These are phyloP conservation scores for Myotis yumanensis DNA, from an alignment of 2,113 vertebrate species.

Conservation along the genomic window DNA sequence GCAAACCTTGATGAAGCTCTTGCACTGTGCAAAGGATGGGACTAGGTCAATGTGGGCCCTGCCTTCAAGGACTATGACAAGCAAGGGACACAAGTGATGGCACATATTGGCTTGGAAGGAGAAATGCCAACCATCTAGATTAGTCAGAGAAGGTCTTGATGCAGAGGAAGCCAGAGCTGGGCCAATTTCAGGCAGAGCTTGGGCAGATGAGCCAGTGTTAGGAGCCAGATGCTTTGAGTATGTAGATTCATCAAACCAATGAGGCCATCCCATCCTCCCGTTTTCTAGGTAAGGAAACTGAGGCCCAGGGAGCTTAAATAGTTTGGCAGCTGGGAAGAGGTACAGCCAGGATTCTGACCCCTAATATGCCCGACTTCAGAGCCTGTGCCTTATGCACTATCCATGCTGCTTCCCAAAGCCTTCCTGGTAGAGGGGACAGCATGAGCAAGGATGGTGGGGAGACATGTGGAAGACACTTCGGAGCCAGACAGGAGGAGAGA, in stretches of 20 bases:
- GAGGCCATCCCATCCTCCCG: no score
- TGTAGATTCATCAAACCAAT: not conserved
- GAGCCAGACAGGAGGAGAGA: not conserved
- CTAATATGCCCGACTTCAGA: not conserved
- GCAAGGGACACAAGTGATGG: not conserved
- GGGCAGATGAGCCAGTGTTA: not conserved
- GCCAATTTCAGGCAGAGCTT: not conserved
- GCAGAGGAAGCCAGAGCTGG: not conserved
- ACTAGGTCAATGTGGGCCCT: not conserved
- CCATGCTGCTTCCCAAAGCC: not conserved
- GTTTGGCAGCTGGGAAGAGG: not conserved
- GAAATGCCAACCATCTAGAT: not conserved
- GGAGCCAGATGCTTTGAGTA: not conserved
- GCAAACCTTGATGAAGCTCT: not conserved
- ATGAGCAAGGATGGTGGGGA: fast-evolving
- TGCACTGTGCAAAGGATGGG: not conserved
- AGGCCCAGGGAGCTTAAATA: not conserved
- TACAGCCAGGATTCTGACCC: not conserved
- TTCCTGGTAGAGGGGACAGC: not conserved
- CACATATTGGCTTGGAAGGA: not conserved
- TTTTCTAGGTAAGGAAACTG: not conserved
- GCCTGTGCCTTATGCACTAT: fast-evolving
- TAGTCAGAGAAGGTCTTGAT: not conserved
- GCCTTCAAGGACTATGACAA: not conserved
- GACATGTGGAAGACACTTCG: fast-evolving